Percentiles rank a stretch among this genome's conserved stretches.
phyloP scores from a whole-genome alignment of 2,797 vertebrate species.

The Florisuga fusca region DNA sequence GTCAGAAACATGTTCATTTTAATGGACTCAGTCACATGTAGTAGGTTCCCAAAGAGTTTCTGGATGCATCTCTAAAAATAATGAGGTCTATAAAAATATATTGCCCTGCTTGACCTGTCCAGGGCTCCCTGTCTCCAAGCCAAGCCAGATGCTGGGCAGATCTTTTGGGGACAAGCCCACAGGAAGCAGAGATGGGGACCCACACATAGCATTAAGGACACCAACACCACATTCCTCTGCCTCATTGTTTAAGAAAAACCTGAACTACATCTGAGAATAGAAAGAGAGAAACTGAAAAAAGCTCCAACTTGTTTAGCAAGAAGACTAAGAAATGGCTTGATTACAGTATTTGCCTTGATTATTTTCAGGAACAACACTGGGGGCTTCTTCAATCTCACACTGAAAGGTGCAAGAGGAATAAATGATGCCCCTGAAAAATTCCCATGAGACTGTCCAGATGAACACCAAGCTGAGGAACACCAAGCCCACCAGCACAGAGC shows the following conservation, averaged over 20 bases:
- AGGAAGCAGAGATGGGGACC: background rate
- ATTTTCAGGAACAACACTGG: background rate
- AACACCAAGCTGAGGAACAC: background rate
- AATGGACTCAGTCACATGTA: accelerated
- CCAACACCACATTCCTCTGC: background rate
- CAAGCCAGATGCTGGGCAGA: no score
- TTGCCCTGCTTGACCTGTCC: accelerated
- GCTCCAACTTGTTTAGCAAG: background rate
- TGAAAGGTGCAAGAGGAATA: background rate
- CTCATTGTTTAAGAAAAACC: background rate
- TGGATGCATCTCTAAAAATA: accelerated
- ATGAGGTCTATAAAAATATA: accelerated
- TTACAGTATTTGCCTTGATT: background rate
- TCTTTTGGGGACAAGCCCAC: background rate
- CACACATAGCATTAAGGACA: accelerated
- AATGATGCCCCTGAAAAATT: background rate
- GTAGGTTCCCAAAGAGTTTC: accelerated
- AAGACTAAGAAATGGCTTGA: background rate
- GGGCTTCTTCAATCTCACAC: background rate
- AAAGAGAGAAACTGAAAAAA: background rate
- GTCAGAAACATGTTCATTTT: accelerated
- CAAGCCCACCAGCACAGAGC: accelerated
- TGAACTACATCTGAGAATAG: background rate
- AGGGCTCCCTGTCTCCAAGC: background rate
- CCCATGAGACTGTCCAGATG: accelerated